Evolutionary conservation across 2,888 invertebrate genomes (phyloP), one percentile per base, ranked within the genome.

Genomic region (Cryptus armator): DNA sequence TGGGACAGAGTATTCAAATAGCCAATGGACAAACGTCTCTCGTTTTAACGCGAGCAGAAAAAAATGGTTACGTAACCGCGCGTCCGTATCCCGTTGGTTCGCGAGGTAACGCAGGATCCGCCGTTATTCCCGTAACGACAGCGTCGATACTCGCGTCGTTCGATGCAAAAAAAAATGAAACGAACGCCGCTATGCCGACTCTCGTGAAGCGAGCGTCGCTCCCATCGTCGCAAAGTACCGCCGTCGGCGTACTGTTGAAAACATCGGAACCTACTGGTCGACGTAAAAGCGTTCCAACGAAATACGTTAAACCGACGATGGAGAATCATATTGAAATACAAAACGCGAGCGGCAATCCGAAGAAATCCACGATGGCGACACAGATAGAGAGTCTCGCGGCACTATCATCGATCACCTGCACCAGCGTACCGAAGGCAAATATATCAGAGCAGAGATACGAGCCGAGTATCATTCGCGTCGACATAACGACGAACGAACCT

Each of bases 221-320:
- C 46, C 10, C 75, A 37, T 44, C 66, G 1, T 5, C 72, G n/a
- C 85, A 76, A 14, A 72, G 72, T 6, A n/a, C 76, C 9, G 24
- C 76, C 6, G 24, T 70, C 6, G 43, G 81, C 6, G 70, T 81
- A 0, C 32, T 75, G 5, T 4, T 83, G 3, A 85, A 85, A 53
- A 43, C 77, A 0, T 3, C 32, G 12, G 86, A 87, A 62, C 53
- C 83, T 6, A 32, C 85, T 2, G 66, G 66, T 7, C 56, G 85
- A 51, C 84, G 87, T 14, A 88, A 88, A 81, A 84, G 85, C 51
- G 59, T 81, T 19, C 88, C 88, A 5, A 78, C 77, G 48, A 88
- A 88, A 68, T 67, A 83, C 14, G 64, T 84, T 0, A 79, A 84
- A 19, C 72, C 82, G n/a, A 48, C 72, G 9, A 44, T 68, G 3